Evolutionary conservation across 2,888 invertebrate genomes (phyloP).

Genomic region (Apamea epomidion): DNA sequence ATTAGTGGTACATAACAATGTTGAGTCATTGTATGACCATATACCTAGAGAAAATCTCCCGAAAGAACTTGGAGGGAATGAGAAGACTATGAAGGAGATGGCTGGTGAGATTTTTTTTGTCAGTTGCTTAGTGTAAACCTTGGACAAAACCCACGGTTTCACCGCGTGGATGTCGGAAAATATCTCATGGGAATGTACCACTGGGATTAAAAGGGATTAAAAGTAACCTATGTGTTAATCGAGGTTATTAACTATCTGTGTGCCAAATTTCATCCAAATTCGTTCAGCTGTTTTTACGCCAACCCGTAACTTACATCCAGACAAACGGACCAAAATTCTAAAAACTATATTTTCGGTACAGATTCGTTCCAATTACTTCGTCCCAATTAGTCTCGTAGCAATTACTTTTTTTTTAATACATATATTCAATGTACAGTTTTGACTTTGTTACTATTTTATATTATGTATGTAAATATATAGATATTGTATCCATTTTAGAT

Average conservation of each 20-base stretch:
- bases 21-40: slow-evolving; percentile 67
- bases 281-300: too few relatives aligned
- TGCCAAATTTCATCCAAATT: too few relatives aligned
- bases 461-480: too few relatives aligned
- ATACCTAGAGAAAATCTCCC: slow-evolving; percentile 70
- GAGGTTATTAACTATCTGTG: too few relatives aligned
- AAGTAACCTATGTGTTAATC: background rate
- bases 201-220: background rate
- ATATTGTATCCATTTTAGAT: background rate
- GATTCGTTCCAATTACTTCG: too few relatives aligned
- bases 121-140: background rate
- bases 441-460: too few relatives aligned
- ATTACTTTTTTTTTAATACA: too few relatives aligned
- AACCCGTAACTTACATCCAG: too few relatives aligned
- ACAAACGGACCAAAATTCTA: too few relatives aligned
- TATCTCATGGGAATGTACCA: background rate
- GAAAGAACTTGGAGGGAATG: slow-evolving; percentile 70
- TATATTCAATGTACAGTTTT: too few relatives aligned
- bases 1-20: slow-evolving; percentile 63
- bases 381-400: too few relatives aligned
- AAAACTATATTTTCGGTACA: too few relatives aligned
- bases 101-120: slow-evolving; percentile 62
- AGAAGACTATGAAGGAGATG: slow-evolving; percentile 62
- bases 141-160: background rate
- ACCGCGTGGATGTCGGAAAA: background rate